A percentile compares a stretch with the other conserved stretches of the same genome.
These are phyloP conservation scores for Mimachlamys varia DNA, from an alignment of 2,888 invertebrate species.

Conservation along the genomic window DNA sequence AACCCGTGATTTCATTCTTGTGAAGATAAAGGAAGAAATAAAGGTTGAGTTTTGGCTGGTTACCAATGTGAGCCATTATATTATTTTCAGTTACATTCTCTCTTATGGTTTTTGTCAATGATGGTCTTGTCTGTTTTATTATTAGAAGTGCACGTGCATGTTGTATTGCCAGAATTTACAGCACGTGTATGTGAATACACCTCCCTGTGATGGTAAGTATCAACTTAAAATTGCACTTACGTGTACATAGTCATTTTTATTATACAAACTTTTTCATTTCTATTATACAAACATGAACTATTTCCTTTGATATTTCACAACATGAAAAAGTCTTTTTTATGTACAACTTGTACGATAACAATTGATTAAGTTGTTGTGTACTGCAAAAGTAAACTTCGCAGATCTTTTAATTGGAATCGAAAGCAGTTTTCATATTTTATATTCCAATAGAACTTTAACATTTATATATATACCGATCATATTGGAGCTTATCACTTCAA, in stretches of 20 bases:
- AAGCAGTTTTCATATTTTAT: too few species aligned
- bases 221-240: not conserved
- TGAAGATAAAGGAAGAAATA: too few species aligned
- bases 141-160: constrained; percentile 34
- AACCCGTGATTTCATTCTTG: too few species aligned
- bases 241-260: too few species aligned
- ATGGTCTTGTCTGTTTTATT: not conserved
- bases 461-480: too few species aligned
- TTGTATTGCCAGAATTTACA: constrained; percentile 17
- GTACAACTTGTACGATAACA: too few species aligned
- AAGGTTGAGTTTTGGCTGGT: too few species aligned
- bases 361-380: too few species aligned
- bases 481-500: too few species aligned
- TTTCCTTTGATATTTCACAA: not conserved
- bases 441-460: too few species aligned
- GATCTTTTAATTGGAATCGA: too few species aligned
- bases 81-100: not conserved
- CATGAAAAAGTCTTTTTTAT: not conserved
- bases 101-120: not conserved
- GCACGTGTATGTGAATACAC: constrained; percentile 15
- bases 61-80: not conserved
- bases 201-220: not conserved
- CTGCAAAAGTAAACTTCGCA: too few species aligned
- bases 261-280: not conserved
- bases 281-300: not conserved